A percentile compares a stretch with the other conserved stretches of the same genome.
Evolutionary conservation across 1,140 invertebrate genomes (phyloP).

Genomic region (Apis dorsata): DNA sequence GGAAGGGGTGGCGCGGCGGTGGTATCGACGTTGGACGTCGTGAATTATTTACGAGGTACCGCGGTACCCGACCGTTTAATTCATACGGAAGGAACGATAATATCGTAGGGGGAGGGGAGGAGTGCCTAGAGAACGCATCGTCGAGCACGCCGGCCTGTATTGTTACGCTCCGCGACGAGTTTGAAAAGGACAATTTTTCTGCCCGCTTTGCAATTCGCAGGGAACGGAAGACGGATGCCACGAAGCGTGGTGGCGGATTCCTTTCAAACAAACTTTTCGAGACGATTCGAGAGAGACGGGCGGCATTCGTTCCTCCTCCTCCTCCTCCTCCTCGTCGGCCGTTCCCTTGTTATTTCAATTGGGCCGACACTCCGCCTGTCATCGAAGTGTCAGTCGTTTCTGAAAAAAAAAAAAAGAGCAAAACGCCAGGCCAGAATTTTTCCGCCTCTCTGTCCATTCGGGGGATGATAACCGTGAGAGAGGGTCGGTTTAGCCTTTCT

Average conservation of each 20-base stretch:
- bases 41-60: conserved; percentile 46
- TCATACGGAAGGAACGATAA: conserved; percentile 49
- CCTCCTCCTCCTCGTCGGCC: conserved; percentile 42
- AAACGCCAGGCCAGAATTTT: conserved; percentile 48
- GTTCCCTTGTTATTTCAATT: conserved; percentile 64
- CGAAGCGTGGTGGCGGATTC: conserved; percentile 45
- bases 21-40: conserved; percentile 35
- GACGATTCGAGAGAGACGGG: neutral
- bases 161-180: conserved; percentile 33
- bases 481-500: conserved; percentile 22
- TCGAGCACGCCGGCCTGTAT: conserved; percentile 8
- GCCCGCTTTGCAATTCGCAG: conserved; percentile 45
- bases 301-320: neutral
- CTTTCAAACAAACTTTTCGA: conserved; percentile 53
- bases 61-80: conserved; percentile 32
- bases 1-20: neutral
- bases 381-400: conserved; percentile 55
- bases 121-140: conserved; percentile 6
- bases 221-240: conserved; percentile 52
- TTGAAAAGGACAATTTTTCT: conserved; percentile 61
- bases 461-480: conserved; percentile 63
- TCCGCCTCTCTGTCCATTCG: conserved; percentile 50
- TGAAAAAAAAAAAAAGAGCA: conserved; percentile 64
- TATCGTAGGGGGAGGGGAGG: neutral
- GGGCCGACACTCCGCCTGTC: conserved; percentile 63